These are phyloP conservation scores for Pungitius pungitius DNA, from an alignment of 2,113 vertebrate species.

Conservation along the genomic window DNA sequence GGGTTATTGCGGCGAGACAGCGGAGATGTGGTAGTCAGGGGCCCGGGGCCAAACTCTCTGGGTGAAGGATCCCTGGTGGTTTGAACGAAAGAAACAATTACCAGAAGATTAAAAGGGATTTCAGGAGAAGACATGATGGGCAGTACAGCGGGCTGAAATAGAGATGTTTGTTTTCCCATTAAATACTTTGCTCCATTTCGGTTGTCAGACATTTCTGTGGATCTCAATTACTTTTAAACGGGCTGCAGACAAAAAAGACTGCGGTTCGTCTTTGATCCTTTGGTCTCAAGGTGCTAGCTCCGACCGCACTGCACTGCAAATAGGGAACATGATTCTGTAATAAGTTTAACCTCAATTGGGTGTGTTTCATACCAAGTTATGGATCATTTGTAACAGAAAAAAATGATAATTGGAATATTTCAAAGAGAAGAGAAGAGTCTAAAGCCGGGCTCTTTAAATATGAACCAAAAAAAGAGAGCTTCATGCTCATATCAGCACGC, in stretches of 20 bases:
- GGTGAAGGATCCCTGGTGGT: constrained; percentile 66
- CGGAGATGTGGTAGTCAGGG: constrained; percentile 73
- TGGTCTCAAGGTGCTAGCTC: constrained; percentile 65
- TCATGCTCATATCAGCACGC: not conserved
- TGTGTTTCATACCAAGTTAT: constrained; percentile 49
- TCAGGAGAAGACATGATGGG: constrained; percentile 60
- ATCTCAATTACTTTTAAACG: constrained; percentile 29
- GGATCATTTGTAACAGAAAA: constrained; percentile 23
- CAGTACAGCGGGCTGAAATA: constrained; percentile 66
- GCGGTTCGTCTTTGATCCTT: constrained; percentile 71
- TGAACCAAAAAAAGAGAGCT: not conserved
- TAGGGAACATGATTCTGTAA: constrained; percentile 45
- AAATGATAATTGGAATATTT: constrained; percentile 1
- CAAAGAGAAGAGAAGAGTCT: not conserved
- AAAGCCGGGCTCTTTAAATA: not conserved
- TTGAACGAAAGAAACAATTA: constrained; percentile 75
- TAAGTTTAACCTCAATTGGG: constrained; percentile 56
- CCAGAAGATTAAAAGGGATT: constrained; percentile 71
- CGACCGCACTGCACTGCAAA: constrained; percentile 42
- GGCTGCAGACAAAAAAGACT: constrained; percentile 66
- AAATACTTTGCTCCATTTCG: constrained; percentile 52
- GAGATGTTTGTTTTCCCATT: constrained; percentile 78
- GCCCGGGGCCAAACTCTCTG: constrained; percentile 60
- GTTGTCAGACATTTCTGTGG: constrained; percentile 76
- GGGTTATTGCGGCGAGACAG: constrained; percentile 77